These are phyloP conservation scores for Hypomecis punctinalis DNA, from an alignment of 2,888 invertebrate species.

Conservation along the genomic window DNA sequence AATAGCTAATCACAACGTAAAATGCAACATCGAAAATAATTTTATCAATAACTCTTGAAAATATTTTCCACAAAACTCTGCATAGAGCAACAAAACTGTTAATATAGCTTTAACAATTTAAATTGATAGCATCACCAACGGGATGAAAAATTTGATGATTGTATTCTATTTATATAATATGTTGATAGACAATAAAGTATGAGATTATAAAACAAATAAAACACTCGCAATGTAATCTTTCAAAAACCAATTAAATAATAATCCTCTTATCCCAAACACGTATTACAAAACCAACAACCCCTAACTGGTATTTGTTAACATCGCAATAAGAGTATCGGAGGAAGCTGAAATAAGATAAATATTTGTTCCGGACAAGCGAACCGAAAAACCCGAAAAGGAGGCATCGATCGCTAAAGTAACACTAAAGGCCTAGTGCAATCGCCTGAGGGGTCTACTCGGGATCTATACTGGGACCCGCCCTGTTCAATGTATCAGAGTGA, in stretches of 20 bases:
- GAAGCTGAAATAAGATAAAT: conserved; percentile 65
- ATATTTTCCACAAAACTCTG: too few species aligned
- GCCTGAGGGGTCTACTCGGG: conserved; percentile 53
- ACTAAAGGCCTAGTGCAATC: conserved; percentile 71
- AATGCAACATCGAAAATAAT: too few species aligned
- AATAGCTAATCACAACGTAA: too few species aligned
- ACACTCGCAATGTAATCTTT: conserved; percentile 1
- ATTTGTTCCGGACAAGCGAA: conserved; percentile 65
- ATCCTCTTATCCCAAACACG: conserved; percentile 47
- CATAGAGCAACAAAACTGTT: too few species aligned
- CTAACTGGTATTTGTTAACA: conserved; percentile 67
- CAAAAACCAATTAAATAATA: conserved; percentile 39
- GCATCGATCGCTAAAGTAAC: conserved; percentile 67
- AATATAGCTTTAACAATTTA: too few species aligned
- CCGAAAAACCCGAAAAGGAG: conserved; percentile 55
- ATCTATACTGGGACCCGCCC: conserved; percentile 32
- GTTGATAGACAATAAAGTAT: too few species aligned
- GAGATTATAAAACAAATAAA: neutral
- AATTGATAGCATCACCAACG: too few species aligned
- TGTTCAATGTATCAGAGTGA: conserved; percentile 50
- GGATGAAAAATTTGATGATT: too few species aligned
- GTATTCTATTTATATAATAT: too few species aligned
- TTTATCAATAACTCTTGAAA: too few species aligned
- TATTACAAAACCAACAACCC: conserved; percentile 51
- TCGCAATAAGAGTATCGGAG: conserved; percentile 72